Base-by-base conservation (phyloP, 2,113 vertebrate species). In the Podarcis muralis region DNA sequence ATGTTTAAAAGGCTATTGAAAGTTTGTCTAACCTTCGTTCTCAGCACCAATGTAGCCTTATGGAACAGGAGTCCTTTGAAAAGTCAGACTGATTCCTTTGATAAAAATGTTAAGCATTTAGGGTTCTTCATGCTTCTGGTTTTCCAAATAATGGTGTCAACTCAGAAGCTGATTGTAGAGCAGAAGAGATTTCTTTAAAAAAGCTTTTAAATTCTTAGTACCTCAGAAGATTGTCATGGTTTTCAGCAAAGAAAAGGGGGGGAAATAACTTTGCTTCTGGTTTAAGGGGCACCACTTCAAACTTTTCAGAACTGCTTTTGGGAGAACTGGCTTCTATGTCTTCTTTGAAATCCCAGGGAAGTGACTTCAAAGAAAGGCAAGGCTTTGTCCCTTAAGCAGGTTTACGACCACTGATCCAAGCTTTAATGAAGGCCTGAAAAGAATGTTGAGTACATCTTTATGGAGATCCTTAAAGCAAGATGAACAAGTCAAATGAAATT, bases 321-420 rank as follows among this genome's bases (percentile, higher is more conserved):
- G 94, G 91, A 93, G 90, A 95, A 96, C 88, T 77, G 76, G 92
- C 94, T 95, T 88, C 86, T 90, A 93, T 93, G 85, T 81, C 90
- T 91, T 93, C 93, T 97, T 96, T 97, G 96, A 96, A 97, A 96
- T 96, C 94, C 95, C 81, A 89, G 91, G 92, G 94, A 94, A 94
- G 68, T 82, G 87, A 96, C 96, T 97, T 97, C 97, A 97, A 97
- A 97, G 97, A 89, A 91, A 93, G 94, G 65, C 76, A 68, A 83
- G 93, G 88, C 97, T 97, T 97, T 97, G 97, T 97, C 93, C 20
- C 0, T 93, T 95, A 95, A 96, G 96, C 96, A 96, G 96, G 96
- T 97, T 97, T 97, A 97, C 89, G 94, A 95, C 90, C 90, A 95
- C 92, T 97, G 96, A 96, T 96, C 95, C 96, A 97, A 96, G 96